Evolutionary conservation across 2,888 invertebrate genomes (phyloP).

Genomic region (Drosophila differens): DNA sequence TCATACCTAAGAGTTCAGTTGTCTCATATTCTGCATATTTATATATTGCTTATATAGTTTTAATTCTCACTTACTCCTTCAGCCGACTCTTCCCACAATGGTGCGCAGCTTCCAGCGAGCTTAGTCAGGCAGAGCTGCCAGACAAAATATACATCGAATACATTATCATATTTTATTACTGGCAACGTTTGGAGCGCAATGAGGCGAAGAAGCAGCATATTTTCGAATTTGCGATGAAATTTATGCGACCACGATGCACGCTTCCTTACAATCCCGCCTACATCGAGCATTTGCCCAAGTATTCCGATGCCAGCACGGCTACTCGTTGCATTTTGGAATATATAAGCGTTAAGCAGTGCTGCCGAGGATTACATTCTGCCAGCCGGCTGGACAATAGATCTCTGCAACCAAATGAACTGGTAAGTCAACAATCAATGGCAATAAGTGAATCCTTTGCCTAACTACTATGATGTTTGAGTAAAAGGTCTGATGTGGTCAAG

Average conservation of each 20-base stretch:
- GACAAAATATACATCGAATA: slow-evolving; percentile 76
- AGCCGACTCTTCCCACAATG: slow-evolving; percentile 70
- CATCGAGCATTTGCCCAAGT: slow-evolving; percentile 65
- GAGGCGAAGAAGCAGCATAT: slow-evolving; percentile 54
- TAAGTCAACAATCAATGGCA: slow-evolving; percentile 34
- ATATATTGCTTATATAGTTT: background rate
- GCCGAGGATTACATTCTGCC: slow-evolving; percentile 55
- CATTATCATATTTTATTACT: slow-evolving; percentile 75
- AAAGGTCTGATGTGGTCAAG: slow-evolving; percentile 77
- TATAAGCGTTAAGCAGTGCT: slow-evolving; percentile 53
- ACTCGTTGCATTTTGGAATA: slow-evolving; percentile 71
- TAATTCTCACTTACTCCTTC: slow-evolving; percentile 4
- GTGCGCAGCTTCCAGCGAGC: slow-evolving; percentile 37
- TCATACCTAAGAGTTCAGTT: background rate
- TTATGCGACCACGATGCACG: slow-evolving; percentile 72
- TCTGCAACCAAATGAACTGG: slow-evolving; percentile 55
- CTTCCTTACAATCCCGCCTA: slow-evolving; percentile 60
- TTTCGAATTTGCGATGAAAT: slow-evolving; percentile 66
- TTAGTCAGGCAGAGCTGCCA: slow-evolving; percentile 67
- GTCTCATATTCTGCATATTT: background rate
- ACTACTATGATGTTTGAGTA: slow-evolving; percentile 75
- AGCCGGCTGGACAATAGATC: slow-evolving; percentile 63
- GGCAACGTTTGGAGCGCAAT: slow-evolving; percentile 68
- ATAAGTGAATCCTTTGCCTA: background rate
- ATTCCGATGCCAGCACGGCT: slow-evolving; percentile 51